Evolutionary conservation across 2,113 vertebrate species (phyloP).

Genomic region (Oncorhynchus tshawytscha): DNA sequence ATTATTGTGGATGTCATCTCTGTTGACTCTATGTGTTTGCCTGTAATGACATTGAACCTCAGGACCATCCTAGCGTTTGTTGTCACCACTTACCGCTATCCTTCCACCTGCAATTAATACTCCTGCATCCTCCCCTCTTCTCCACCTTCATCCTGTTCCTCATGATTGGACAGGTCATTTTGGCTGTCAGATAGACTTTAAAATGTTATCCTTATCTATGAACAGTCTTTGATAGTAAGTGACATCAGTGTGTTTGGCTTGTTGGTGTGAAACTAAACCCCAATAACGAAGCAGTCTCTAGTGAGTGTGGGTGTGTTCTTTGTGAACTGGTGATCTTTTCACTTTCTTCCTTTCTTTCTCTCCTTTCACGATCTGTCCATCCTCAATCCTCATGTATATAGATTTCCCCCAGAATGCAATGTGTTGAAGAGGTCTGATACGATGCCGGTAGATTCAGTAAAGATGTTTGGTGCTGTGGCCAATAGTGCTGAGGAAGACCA

Average conservation of each 20-base stretch:
- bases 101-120: constrained; percentile 8
- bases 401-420: constrained; percentile 68
- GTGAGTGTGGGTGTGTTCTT: background rate
- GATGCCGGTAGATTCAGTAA: constrained; percentile 64
- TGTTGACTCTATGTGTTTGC: too few species aligned
- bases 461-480: constrained; percentile 63
- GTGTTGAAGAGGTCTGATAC: constrained; percentile 54
- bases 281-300: background rate
- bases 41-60: too few species aligned
- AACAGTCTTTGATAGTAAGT: background rate
- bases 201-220: background rate
- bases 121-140: constrained; percentile 6
- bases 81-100: constrained; percentile 7
- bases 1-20: constrained; percentile 8
- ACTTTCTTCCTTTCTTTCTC: background rate
- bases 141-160: background rate
- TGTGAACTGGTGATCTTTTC: too few species aligned
- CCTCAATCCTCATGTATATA: constrained; percentile 49
- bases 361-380: background rate
- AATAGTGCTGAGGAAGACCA: constrained; percentile 57
- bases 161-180: constrained; percentile 46
- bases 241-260: background rate
- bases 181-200: constrained; percentile 45
- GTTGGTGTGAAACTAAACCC: background rate
- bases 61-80: too few species aligned